These are phyloP conservation scores for Rotaria magnacalcarata DNA, from an alignment of 2,888 invertebrate species.

Conservation along the genomic window DNA sequence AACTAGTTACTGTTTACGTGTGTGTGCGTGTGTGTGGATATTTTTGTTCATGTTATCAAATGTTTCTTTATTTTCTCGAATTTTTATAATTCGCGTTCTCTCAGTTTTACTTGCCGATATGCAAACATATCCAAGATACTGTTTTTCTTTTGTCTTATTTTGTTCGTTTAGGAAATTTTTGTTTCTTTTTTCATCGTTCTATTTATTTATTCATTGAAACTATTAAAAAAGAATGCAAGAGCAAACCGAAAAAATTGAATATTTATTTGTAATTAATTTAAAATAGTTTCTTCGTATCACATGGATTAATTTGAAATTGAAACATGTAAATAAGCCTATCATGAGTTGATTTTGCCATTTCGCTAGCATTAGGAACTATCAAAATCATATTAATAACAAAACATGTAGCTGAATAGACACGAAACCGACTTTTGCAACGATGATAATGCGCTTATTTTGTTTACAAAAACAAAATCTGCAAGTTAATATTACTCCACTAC, in stretches of 20 bases:
- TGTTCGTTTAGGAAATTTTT: neutral
- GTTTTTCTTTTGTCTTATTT: neutral
- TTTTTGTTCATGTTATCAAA: neutral
- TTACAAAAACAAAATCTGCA: neutral
- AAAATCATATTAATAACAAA: neutral
- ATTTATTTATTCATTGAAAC: neutral
- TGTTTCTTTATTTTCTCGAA: too few species aligned
- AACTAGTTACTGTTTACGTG: too few species aligned
- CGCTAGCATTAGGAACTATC: neutral
- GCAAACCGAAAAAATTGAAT: neutral
- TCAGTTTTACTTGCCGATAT: too few species aligned
- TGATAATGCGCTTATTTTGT: neutral
- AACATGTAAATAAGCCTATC: neutral
- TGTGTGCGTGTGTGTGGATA: neutral
- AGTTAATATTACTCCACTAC: neutral
- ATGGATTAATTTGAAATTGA: neutral
- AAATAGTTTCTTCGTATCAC: neutral
- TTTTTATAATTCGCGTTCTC: too few species aligned
- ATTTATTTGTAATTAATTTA: neutral
- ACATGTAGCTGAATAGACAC: neutral
- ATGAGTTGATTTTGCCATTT: neutral
- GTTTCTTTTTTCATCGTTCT: neutral
- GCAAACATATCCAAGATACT: too few species aligned
- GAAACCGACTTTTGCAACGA: too few species aligned
- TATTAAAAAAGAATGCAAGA: neutral